Conservation (phyloP, 2,113 vertebrate genomes). For the Poeciliopsis retropinna region DNA sequence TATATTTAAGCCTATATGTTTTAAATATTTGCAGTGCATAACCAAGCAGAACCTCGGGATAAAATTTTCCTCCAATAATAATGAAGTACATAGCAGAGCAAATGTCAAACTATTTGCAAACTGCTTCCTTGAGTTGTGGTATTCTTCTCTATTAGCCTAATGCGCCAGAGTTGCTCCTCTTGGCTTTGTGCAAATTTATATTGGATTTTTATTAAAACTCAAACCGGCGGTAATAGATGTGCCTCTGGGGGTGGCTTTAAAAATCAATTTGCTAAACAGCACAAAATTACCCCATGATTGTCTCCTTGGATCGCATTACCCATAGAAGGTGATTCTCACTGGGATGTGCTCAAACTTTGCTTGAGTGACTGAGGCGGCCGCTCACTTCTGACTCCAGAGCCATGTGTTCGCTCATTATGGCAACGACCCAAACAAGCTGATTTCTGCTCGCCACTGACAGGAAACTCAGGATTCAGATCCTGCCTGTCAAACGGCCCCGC, state of each 20-base stretch:
- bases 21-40: constrained; percentile 56
- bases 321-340: constrained; percentile 69
- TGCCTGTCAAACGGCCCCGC: constrained; percentile 57
- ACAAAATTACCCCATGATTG: constrained; percentile 73
- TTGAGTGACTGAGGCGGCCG: constrained; percentile 10
- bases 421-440: constrained; percentile 42
- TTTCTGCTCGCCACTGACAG: constrained; percentile 27
- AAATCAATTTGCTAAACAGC: constrained; percentile 81
- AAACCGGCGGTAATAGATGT: constrained; percentile 72
- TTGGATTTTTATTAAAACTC: constrained; percentile 80
- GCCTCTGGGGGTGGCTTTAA: constrained; percentile 74
- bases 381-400: constrained; percentile 30
- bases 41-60: constrained; percentile 56
- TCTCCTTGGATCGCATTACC: constrained; percentile 67
- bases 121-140: constrained; percentile 49
- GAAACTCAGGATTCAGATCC: constrained; percentile 33
- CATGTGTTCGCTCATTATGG: constrained; percentile 39
- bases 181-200: constrained; percentile 74
- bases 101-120: constrained; percentile 73
- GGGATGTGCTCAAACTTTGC: constrained; percentile 58
- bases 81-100: constrained; percentile 57
- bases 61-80: constrained; percentile 61
- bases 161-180: constrained; percentile 66
- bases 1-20: constrained; percentile 37
- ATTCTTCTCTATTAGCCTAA: constrained; percentile 75